phyloP scores from a whole-genome alignment of 2,888 invertebrate species.

The Gastrophysa polygoni region DNA sequence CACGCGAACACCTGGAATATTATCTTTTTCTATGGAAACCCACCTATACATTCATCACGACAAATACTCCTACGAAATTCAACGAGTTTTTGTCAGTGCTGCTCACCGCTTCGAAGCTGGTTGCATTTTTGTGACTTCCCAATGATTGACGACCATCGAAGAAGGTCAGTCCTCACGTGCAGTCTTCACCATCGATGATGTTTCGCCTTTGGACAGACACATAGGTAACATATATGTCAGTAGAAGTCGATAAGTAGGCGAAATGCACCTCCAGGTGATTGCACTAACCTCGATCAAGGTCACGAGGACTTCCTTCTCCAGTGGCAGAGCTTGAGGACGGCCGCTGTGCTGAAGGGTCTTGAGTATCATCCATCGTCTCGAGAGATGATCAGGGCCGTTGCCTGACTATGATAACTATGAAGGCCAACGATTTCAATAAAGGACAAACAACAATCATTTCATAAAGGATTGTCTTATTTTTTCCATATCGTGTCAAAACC shows the following conservation, averaged over 20 bases:
- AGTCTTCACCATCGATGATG: slow-evolving; percentile 1
- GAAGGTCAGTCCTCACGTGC: background rate
- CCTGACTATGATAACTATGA: too few species aligned
- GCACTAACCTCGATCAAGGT: slow-evolving; percentile 58
- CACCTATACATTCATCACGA: too few species aligned
- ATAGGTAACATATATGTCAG: slow-evolving; percentile 47
- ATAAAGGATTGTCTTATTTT: too few species aligned
- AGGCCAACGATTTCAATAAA: too few species aligned
- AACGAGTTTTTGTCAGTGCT: background rate
- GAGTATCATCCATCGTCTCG: too few species aligned
- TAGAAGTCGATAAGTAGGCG: slow-evolving; percentile 52
- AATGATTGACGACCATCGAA: background rate
- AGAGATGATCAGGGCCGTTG: too few species aligned
- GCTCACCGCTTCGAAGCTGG: too few species aligned
- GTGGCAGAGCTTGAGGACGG: slow-evolving; percentile 14
- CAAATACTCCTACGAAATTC: background rate
- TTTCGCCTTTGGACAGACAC: slow-evolving; percentile 19
- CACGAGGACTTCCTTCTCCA: slow-evolving; percentile 51
- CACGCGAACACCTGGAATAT: too few species aligned
- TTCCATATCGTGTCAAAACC: too few species aligned
- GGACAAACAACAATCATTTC: too few species aligned
- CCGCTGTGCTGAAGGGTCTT: background rate
- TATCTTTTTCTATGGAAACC: too few species aligned
- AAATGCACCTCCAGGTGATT: slow-evolving; percentile 55
- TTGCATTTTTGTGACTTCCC: background rate